Evolutionary conservation across 2,888 invertebrate species (phyloP).

Genomic region (Seira ritae): DNA sequence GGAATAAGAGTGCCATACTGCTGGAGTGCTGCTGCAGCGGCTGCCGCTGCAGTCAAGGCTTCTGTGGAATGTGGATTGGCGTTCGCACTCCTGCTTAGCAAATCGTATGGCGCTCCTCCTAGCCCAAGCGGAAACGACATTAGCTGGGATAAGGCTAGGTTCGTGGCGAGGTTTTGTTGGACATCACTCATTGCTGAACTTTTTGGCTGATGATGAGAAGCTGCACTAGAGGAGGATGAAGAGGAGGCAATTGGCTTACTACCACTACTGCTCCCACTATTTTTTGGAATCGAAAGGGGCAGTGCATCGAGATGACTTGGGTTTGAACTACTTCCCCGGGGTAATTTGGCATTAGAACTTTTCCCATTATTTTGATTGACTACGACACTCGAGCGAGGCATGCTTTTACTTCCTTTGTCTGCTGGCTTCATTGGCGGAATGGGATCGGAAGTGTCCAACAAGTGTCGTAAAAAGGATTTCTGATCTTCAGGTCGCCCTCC

Average conservation of each 20-base stretch:
- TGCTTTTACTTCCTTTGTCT: slow-evolving; percentile 1
- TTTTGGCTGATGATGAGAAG: slow-evolving; percentile 3
- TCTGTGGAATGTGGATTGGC: slow-evolving; percentile 55
- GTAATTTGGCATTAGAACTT: slow-evolving; percentile 25
- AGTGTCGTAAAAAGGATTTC: slow-evolving; percentile 69
- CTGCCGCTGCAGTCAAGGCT: slow-evolving; percentile 55
- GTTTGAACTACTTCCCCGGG: not conserved
- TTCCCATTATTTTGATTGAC: slow-evolving; percentile 25
- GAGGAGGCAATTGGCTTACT: slow-evolving; percentile 19
- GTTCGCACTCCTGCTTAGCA: slow-evolving; percentile 43
- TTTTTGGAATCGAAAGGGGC: not conserved
- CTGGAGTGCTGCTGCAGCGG: slow-evolving; percentile 56
- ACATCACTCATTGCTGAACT: slow-evolving; percentile 11
- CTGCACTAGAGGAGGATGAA: slow-evolving; percentile 12
- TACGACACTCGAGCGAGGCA: not conserved
- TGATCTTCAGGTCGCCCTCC: slow-evolving; percentile 42
- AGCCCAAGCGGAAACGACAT: slow-evolving; percentile 57
- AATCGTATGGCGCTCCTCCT: slow-evolving; percentile 42
- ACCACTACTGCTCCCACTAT: not conserved
- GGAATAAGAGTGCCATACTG: slow-evolving; percentile 61
- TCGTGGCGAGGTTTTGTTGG: slow-evolving; percentile 42
- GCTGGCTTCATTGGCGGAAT: slow-evolving; percentile 60
- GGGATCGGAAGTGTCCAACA: slow-evolving; percentile 70
- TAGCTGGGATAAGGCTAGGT: slow-evolving; percentile 47
- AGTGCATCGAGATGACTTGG: not conserved